A percentile compares a stretch with the other conserved stretches of the same genome.
These are phyloP conservation scores for Pollachius pollachius DNA, from an alignment of 2,113 vertebrate genomes.

Conservation along the genomic window DNA sequence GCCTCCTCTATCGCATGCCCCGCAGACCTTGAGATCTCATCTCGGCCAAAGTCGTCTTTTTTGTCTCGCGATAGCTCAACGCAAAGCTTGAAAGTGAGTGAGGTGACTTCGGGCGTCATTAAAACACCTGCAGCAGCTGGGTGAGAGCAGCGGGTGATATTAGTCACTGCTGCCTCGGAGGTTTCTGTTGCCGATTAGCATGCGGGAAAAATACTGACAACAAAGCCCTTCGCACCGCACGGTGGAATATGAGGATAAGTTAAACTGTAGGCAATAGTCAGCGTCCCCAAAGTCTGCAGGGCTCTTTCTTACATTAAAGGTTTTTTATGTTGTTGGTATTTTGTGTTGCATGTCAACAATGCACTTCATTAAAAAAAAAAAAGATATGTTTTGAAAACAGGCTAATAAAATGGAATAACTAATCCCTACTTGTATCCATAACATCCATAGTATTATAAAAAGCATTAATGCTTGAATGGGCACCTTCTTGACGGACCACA, in stretches of 20 bases:
- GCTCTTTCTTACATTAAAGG: no score
- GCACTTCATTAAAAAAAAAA: no score
- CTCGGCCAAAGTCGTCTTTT: slow-evolving; percentile 18
- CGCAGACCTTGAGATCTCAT: slow-evolving; percentile 20
- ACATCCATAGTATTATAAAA: no score
- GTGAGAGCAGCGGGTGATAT: slow-evolving; percentile 11
- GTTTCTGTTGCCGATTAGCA: slow-evolving; percentile 28
- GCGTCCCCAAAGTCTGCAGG: no score
- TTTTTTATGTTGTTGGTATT: background rate
- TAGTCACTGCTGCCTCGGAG: slow-evolving; percentile 31
- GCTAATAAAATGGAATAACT: no score
- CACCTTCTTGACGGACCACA: no score
- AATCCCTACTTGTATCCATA: no score
- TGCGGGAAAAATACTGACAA: slow-evolving; percentile 29
- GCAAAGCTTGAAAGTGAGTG: slow-evolving; percentile 27
- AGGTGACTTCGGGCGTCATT: slow-evolving; percentile 39
- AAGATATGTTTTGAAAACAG: no score
- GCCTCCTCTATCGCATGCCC: background rate
- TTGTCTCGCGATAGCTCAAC: background rate
- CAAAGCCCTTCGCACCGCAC: slow-evolving; percentile 19
- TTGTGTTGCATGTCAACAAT: background rate
- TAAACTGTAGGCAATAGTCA: no score
- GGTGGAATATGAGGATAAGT: no score
- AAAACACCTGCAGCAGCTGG: slow-evolving; percentile 24
- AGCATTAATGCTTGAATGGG: no score